A percentile compares a stretch with the other conserved stretches of the same genome.
phyloP scores from a whole-genome alignment of 2,113 vertebrate species.

The Cephalopholis sonnerati region DNA sequence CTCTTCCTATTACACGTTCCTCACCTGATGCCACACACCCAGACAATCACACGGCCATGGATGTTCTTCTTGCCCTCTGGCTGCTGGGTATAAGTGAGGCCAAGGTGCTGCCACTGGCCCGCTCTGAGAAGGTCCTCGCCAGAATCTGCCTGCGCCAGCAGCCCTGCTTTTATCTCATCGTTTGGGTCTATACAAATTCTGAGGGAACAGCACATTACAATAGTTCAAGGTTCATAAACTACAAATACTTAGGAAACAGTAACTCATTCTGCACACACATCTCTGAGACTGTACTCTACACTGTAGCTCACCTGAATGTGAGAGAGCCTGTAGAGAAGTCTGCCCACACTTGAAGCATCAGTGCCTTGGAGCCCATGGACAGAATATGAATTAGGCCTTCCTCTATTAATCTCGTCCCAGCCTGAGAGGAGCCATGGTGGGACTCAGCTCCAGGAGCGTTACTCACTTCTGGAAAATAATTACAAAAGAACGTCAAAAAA shows the following conservation, averaged over 20 bases:
- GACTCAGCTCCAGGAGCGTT: slow-evolving; percentile 76
- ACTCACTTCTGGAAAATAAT: slow-evolving; percentile 83
- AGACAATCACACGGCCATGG: slow-evolving; percentile 88
- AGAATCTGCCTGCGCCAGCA: slow-evolving; percentile 93
- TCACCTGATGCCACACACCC: slow-evolving; percentile 96
- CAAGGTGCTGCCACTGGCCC: slow-evolving; percentile 94
- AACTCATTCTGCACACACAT: slow-evolving; percentile 6
- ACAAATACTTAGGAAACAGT: slow-evolving; percentile 3
- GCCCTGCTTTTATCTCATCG: slow-evolving; percentile 92
- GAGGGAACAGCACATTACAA: slow-evolving; percentile 34
- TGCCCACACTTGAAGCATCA: slow-evolving; percentile 98
- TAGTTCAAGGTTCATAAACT: background rate
- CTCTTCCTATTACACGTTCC: background rate
- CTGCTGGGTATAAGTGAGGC: slow-evolving; percentile 92
- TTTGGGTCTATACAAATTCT: slow-evolving; percentile 95
- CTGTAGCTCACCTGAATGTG: slow-evolving; percentile 90
- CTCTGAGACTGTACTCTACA: background rate
- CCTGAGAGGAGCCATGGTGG: slow-evolving; percentile 65
- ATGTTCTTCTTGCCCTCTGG: slow-evolving; percentile 94
- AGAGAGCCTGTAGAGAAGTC: slow-evolving; percentile 88
- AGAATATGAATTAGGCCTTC: slow-evolving; percentile 91
- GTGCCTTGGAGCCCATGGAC: slow-evolving; percentile 94
- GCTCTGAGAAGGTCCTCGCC: slow-evolving; percentile 85
- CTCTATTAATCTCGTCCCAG: slow-evolving; percentile 84
- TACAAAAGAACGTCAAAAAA: slow-evolving; percentile 1